A percentile compares a stretch with the other conserved stretches of the same genome.
Conservation (phyloP, 2,113 vertebrate genomes). For the Melospiza melodia region DNA sequence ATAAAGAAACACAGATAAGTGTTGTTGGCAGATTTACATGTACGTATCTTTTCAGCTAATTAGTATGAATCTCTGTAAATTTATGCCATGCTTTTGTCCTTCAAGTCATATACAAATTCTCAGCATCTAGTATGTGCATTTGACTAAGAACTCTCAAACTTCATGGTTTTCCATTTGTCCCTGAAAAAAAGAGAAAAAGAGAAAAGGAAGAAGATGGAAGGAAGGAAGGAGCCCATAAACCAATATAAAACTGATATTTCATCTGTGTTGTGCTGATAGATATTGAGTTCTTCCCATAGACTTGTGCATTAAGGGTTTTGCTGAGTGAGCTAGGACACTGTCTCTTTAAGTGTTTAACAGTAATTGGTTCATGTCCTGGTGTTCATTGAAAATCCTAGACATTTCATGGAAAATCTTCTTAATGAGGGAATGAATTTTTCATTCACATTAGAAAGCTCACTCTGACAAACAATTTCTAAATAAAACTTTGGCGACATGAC, state of each 20-base stretch:
- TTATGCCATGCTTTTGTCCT: neutral
- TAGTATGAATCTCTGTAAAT: neutral
- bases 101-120: neutral
- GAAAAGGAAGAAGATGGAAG: neutral
- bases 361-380: constrained; percentile 89
- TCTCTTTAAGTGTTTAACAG: constrained; percentile 87
- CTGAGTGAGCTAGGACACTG: constrained; percentile 76
- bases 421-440: constrained; percentile 96
- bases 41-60: neutral
- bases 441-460: constrained; percentile 87
- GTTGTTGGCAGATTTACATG: neutral
- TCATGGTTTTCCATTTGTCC: neutral
- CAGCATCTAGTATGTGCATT: neutral
- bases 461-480: constrained; percentile 92
- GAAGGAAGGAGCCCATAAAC: neutral
- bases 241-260: constrained; percentile 65
- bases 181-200: neutral
- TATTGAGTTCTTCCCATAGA: constrained; percentile 60
- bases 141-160: constrained; percentile 2
- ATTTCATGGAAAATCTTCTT: constrained; percentile 89
- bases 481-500: constrained; percentile 93
- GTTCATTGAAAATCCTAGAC: constrained; percentile 89
- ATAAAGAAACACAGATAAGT: neutral
- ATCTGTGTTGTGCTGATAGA: constrained; percentile 60
- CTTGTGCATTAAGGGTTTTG: constrained; percentile 71